These are phyloP conservation scores for Corythaixoides concolor DNA, from an alignment of 2,113 vertebrate genomes.

Conservation along the genomic window DNA sequence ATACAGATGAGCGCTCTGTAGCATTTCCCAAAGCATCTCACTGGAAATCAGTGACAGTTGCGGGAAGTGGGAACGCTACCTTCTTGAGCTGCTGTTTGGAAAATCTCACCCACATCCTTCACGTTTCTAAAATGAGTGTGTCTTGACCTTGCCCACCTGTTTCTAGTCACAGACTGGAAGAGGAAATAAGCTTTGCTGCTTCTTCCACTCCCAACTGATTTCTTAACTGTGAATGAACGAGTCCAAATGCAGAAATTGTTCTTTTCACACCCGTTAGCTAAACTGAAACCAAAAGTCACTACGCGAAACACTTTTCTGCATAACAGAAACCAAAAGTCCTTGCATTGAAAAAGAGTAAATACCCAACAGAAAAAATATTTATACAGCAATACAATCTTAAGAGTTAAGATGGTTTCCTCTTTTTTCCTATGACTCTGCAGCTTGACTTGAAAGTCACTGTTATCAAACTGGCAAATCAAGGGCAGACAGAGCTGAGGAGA, in stretches of 20 bases:
- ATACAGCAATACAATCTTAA: background rate
- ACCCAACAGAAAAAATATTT: background rate
- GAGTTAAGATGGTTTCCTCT: background rate
- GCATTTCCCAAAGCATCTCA: background rate
- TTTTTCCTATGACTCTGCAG: background rate
- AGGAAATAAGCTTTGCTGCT: slow-evolving; percentile 40
- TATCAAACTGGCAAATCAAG: background rate
- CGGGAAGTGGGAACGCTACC: background rate
- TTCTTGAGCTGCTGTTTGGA: slow-evolving; percentile 17
- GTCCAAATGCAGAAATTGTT: slow-evolving; percentile 22
- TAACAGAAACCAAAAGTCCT: slow-evolving; percentile 35
- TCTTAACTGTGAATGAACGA: slow-evolving; percentile 48
- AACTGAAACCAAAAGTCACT: slow-evolving; percentile 46
- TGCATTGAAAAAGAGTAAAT: background rate
- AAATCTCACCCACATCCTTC: slow-evolving; percentile 33
- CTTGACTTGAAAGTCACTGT: background rate
- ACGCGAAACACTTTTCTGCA: background rate
- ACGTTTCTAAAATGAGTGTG: slow-evolving; percentile 1
- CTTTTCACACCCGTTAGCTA: background rate
- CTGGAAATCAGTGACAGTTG: background rate
- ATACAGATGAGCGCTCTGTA: background rate
- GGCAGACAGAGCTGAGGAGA: background rate
- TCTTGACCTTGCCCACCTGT: slow-evolving; percentile 55
- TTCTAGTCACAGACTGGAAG: slow-evolving; percentile 21
- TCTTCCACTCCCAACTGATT: slow-evolving; percentile 47